phyloP scores from a whole-genome alignment of 2,797 vertebrate species.

The Arctocebus calabarensis region DNA sequence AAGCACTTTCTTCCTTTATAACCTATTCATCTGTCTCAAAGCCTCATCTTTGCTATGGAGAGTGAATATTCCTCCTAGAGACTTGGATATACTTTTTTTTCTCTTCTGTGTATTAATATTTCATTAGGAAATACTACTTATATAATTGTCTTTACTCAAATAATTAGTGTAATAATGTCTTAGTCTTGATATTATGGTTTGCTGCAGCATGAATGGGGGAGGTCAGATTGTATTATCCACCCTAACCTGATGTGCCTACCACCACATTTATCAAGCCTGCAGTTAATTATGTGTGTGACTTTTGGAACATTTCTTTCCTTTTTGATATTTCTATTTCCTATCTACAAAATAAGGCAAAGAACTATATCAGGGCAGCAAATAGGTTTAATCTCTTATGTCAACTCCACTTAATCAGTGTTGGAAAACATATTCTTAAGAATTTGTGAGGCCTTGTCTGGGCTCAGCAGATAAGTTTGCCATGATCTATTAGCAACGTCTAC shows the following conservation, averaged over 20 bases:
- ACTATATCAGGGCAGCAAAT: slow-evolving; percentile 23
- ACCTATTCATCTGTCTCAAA: neutral
- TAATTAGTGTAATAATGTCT: neutral
- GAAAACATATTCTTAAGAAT: slow-evolving; percentile 36
- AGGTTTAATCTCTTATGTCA: slow-evolving; percentile 55
- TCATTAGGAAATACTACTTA: neutral
- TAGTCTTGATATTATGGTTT: neutral
- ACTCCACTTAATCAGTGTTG: neutral
- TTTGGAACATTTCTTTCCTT: neutral
- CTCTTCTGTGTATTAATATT: neutral
- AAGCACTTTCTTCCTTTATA: neutral
- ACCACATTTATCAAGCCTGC: neutral
- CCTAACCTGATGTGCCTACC: neutral
- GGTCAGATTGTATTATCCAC: neutral
- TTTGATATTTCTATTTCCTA: slow-evolving; percentile 16
- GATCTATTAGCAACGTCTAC: neutral
- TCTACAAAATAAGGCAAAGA: slow-evolving; percentile 48
- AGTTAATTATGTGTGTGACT: slow-evolving; percentile 27
- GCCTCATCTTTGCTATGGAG: neutral
- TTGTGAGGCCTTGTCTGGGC: neutral
- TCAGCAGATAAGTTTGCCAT: slow-evolving; percentile 2
- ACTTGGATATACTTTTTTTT: neutral
- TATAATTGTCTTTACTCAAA: slow-evolving; percentile 19
- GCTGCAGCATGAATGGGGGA: neutral
- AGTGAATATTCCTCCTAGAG: neutral